Base-by-base conservation (phyloP, 2,113 vertebrate species). In the Silurus glanis region DNA sequence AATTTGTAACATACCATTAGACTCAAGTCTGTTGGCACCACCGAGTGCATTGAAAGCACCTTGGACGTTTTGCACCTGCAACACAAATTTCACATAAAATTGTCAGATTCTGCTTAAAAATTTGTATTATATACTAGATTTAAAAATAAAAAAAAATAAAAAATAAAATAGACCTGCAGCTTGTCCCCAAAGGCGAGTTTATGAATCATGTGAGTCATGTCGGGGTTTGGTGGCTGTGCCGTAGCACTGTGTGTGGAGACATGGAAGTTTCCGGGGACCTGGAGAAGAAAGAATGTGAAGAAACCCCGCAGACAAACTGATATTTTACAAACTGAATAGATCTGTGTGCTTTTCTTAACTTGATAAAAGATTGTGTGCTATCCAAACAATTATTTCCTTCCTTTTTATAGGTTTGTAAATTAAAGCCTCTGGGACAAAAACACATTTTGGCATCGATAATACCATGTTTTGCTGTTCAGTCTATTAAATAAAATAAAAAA, bases 211-310 rank as follows among this genome's bases (percentile, higher is more conserved):
- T 99, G 98, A 85, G 97, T 99, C 98, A 99, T 99, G 91, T 99
- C 98, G 4, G 98, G 98, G 92, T 92, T 99, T 92, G 97, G 96
- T 21, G 98, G 98, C 93, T 99, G 98, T 1, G 97, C 97, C 0
- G 97, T 98, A 78, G 98, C 98, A n/a, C 98, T 97, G 93, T 99
- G 98, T 0, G 98, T 99, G 7, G 98, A 99, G 89, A 99, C 95
- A 0, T 99, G 98, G 91, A 99, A 99, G 93, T 99, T 99, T 88
- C 98, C 98, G 0, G 98, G 98, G 72, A 99, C 98, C 98, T 99
- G 87, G 19, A 84, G 0, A 83, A 78, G 88, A 71, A 82, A 28
- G 64, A 37, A 83, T 62, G 21, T 75, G 49, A 51, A 67, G 61
- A 21, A 86, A 66, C 56, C 61, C 82, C 5, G 51, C 13, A 85